Base-by-base conservation (phyloP, 2,113 vertebrate genomes). In the Vireo altiloquus region DNA sequence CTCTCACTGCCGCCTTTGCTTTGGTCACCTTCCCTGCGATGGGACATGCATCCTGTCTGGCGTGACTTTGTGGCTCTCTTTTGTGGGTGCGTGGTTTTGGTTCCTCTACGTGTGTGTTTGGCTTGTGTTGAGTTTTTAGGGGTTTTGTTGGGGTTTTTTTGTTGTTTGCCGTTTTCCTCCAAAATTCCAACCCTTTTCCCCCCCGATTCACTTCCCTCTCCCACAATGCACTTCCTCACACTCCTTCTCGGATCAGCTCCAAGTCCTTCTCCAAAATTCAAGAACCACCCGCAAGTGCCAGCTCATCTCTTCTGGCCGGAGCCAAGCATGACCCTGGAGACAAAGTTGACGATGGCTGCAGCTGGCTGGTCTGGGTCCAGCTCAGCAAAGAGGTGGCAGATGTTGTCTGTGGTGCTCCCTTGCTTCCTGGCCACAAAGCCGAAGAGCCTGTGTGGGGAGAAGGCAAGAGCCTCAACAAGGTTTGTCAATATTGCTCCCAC, bases 401-500 rank as follows among this genome's bases (percentile, higher is more conserved):
- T 96, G 18, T 99, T 99, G 98, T 99, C 99, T 13, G 99, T 99
- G 91, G 98, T 99, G 97, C 99, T 99, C 94, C 99, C 99, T 97
- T 99, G 99, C 95, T 99, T 99, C 82, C 99, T 98, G 21, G 99
- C 99, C 96, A 99, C 99, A 0, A 99, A 99, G 60, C 99, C 99
- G 1, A 99, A 99, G 96, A 99, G 98, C 97, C 99, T 99, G 96
- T 2, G 35, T 27, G 40, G 13, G 92, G 21, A 87, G 30, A 94
- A 90, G 57, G 30, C 2, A 11, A 69, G 40, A 74, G 27, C 7
- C 9, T 92, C 69, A 82, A 72, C 4, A 7, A 79, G 40, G 33
- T 40, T 79, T 71, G 52, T 21, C 80, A 82, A 15, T 20, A 2
- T 23, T 85, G 23, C 50, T 80, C 50, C 61, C 9, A 3, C 40